Conservation (phyloP, 2,797 vertebrate species). For the Sebastolobus altivelis region DNA sequence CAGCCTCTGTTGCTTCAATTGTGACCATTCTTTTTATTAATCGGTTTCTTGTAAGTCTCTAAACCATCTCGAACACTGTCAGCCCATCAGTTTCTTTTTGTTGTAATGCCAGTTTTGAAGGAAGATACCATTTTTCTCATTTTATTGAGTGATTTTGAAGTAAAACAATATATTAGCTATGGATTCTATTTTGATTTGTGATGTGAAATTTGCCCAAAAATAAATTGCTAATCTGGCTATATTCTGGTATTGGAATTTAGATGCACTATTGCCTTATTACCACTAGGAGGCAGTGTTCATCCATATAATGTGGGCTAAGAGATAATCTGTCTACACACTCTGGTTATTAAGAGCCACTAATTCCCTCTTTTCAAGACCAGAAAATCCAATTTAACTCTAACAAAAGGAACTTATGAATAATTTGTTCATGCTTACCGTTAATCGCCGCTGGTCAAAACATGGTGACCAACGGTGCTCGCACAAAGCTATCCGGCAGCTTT, state of each 20-base stretch:
- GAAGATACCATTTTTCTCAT: fast-evolving
- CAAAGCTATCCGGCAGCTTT: neutral
- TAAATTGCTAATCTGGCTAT: neutral
- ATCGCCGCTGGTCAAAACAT: slow-evolving; percentile 8
- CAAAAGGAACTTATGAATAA: slow-evolving; percentile 26
- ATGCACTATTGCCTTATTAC: neutral
- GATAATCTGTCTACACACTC: slow-evolving; percentile 9
- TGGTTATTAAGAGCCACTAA: slow-evolving; percentile 32
- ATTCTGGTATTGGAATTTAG: neutral
- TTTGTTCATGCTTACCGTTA: slow-evolving; percentile 2
- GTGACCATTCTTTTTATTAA: neutral
- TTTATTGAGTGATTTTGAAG: neutral
- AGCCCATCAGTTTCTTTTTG: neutral
- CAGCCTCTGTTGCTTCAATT: neutral
- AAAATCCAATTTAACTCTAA: slow-evolving; percentile 45
- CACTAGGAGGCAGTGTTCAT: slow-evolving; percentile 64
- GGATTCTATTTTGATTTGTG: neutral
- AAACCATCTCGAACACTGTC: neutral
- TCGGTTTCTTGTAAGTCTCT: too few relatives aligned
- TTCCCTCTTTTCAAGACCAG: slow-evolving; percentile 35
- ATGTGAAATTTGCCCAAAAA: neutral
- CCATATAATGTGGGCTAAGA: neutral
- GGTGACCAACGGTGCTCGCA: neutral
- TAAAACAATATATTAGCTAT: neutral
- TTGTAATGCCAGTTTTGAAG: neutral